Evolutionary conservation across 2,113 vertebrate genomes (phyloP).

Genomic region (Ameiurus melas): DNA sequence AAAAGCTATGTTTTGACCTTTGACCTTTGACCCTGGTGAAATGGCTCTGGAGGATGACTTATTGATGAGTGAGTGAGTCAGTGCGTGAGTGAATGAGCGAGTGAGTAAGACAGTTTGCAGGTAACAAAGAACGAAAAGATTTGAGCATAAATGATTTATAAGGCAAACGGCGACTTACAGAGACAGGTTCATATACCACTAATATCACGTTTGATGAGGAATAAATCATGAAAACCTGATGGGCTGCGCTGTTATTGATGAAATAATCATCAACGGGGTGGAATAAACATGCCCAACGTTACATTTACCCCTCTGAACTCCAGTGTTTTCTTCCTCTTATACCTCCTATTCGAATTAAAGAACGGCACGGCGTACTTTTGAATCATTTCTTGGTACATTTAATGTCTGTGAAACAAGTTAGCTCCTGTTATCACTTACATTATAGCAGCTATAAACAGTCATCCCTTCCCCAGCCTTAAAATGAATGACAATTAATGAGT

Average conservation of each 20-base stretch:
- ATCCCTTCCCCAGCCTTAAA: background rate
- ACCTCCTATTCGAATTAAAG: background rate
- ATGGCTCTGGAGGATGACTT: conserved; percentile 70
- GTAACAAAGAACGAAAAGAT: background rate
- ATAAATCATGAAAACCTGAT: background rate
- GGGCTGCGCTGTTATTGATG: background rate
- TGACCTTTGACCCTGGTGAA: conserved; percentile 77
- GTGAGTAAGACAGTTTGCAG: background rate
- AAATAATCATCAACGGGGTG: background rate
- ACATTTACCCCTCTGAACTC: background rate
- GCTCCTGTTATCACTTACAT: background rate
- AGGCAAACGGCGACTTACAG: background rate
- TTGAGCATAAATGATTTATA: background rate
- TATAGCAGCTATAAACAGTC: background rate
- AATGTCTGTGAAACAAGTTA: background rate
- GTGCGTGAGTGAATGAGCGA: conserved; percentile 46
- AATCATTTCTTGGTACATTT: background rate
- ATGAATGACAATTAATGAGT: background rate
- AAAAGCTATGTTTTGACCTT: conserved; percentile 54
- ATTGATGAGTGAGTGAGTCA: conserved; percentile 75
- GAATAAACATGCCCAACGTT: background rate
- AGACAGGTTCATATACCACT: background rate
- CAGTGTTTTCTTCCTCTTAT: background rate
- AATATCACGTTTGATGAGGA: background rate
- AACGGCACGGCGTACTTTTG: background rate